These are phyloP conservation scores for Pelmatolapia mariae DNA, from an alignment of 2,113 vertebrate species.

Conservation along the genomic window DNA sequence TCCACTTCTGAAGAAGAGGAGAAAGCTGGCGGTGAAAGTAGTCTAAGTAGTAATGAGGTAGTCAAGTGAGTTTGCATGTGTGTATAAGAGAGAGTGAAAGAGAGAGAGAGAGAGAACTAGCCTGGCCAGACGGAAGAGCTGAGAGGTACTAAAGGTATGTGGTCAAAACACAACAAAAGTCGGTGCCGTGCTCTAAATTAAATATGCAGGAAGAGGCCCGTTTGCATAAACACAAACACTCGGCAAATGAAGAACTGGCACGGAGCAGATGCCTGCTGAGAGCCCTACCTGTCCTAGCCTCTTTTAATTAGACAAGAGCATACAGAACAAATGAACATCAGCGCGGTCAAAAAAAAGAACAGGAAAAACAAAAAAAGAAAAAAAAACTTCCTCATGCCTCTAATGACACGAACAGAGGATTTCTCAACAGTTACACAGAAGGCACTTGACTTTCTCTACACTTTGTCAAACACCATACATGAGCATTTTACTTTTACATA, in stretches of 20 bases:
- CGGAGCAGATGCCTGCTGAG: constrained; percentile 83
- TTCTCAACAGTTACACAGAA: neutral
- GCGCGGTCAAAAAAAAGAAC: neutral
- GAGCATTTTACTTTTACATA: neutral
- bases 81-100: neutral
- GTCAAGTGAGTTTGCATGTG: neutral
- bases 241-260: constrained; percentile 91
- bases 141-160: constrained; percentile 90
- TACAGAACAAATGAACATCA: constrained; percentile 51
- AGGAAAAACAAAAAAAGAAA: neutral
- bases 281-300: constrained; percentile 84
- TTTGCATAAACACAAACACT: constrained; percentile 99
- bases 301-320: constrained; percentile 62
- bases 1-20: constrained; percentile 40
- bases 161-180: constrained; percentile 97
- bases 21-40: constrained; percentile 26
- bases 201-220: constrained; percentile 96
- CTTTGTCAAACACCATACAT: neutral
- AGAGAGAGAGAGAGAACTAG: neutral
- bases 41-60: constrained; percentile 29
- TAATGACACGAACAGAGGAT: neutral
- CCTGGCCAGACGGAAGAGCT: constrained; percentile 69
- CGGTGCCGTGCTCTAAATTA: constrained; percentile 90
- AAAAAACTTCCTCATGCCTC: neutral
- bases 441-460: neutral